These are phyloP conservation scores for Synanceia verrucosa DNA, from an alignment of 2,797 vertebrate species.

Conservation along the genomic window DNA sequence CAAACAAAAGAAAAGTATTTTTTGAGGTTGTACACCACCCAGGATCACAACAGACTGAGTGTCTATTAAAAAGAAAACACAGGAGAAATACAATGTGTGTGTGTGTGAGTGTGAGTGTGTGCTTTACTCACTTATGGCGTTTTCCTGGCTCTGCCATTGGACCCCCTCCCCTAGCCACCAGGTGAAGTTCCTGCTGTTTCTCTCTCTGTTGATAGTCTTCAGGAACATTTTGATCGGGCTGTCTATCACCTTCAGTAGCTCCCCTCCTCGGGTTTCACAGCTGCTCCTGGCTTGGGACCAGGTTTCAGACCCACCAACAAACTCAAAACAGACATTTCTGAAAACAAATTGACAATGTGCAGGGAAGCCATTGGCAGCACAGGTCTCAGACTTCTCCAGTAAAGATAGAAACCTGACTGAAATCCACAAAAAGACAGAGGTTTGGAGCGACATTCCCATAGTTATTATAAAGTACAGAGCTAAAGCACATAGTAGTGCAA, in stretches of 20 bases:
- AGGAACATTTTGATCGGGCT: slow-evolving; percentile 54
- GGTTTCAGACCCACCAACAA: slow-evolving; percentile 49
- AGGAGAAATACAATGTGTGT: background rate
- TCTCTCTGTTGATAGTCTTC: slow-evolving; percentile 22
- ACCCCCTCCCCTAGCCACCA: slow-evolving; percentile 76
- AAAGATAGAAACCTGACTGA: slow-evolving; percentile 48
- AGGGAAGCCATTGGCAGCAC: background rate
- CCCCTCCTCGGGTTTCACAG: slow-evolving; percentile 70
- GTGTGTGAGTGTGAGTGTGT: background rate
- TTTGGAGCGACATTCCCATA: slow-evolving; percentile 61
- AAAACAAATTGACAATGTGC: slow-evolving; percentile 46
- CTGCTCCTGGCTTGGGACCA: slow-evolving; percentile 69
- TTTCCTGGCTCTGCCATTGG: slow-evolving; percentile 1
- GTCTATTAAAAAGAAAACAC: background rate
- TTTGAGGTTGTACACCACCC: background rate
- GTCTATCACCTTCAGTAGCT: slow-evolving; percentile 67
- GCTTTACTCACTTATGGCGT: slow-evolving; percentile 65
- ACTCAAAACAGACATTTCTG: slow-evolving; percentile 67
- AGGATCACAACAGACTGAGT: background rate
- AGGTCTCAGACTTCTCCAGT: slow-evolving; percentile 9
- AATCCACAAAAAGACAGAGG: slow-evolving; percentile 67
- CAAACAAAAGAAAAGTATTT: background rate
- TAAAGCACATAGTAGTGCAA: slow-evolving; percentile 44
- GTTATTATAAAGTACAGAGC: slow-evolving; percentile 25
- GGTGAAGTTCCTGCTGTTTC: slow-evolving; percentile 28